phyloP scores from a whole-genome alignment of 2,888 invertebrate species.

The Nematopogon swammerdamellus region DNA sequence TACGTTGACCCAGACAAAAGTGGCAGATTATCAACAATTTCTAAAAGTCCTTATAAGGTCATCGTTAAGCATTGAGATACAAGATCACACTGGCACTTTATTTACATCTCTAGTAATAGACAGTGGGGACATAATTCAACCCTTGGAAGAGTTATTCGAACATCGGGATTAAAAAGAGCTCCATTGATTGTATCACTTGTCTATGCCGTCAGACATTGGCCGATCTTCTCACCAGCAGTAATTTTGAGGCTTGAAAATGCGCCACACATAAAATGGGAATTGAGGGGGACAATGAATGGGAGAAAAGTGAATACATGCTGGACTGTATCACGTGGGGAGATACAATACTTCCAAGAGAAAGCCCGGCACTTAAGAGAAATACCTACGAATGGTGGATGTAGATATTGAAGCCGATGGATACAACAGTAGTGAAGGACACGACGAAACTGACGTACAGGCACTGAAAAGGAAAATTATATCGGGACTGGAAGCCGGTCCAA shows the following conservation, averaged over 20 bases:
- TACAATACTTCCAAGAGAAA: not conserved
- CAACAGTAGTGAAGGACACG: not conserved
- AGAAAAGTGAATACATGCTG: not conserved
- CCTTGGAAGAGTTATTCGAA: constrained; percentile 6
- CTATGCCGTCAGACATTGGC: constrained; percentile 1
- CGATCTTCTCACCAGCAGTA: constrained; percentile 1
- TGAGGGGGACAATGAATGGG: not conserved
- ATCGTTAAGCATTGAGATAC: constrained; percentile 2
- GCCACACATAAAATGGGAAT: constrained; percentile 1
- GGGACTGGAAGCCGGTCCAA: not conserved
- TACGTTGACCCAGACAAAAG: not conserved
- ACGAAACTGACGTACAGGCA: not conserved
- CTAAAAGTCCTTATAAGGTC: constrained; percentile 3
- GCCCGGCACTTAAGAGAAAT: not conserved
- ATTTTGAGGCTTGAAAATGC: constrained; percentile 2
- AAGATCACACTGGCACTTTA: constrained; percentile 6
- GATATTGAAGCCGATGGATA: not conserved
- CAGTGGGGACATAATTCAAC: constrained; percentile 4
- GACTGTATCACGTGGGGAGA: not conserved
- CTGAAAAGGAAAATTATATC: not conserved
- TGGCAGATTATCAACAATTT: not conserved
- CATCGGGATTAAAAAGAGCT: not conserved
- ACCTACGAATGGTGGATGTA: not conserved
- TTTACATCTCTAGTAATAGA: constrained; percentile 4
- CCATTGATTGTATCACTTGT: constrained; percentile 5